Conservation (phyloP, 2,113 vertebrate genomes). For the Crocuta crocuta region DNA sequence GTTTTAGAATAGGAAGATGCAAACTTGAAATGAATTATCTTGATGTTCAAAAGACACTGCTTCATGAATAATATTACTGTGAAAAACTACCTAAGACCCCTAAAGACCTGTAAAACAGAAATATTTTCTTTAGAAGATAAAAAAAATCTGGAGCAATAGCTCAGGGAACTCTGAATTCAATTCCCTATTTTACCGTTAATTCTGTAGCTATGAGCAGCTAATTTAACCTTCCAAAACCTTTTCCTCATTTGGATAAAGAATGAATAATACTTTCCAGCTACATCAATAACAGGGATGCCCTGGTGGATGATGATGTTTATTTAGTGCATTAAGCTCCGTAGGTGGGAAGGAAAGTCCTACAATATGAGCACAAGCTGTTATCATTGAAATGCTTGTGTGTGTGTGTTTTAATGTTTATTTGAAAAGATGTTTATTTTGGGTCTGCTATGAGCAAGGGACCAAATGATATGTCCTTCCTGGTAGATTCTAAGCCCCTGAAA, state of each 20-base stretch:
- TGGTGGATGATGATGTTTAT: constrained; percentile 63
- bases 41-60: background rate
- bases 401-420: background rate
- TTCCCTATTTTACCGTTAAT: constrained; percentile 64
- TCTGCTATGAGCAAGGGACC: background rate
- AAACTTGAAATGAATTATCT: constrained; percentile 52
- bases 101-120: constrained; percentile 58
- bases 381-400: background rate
- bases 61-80: constrained; percentile 56
- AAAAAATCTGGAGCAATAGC: constrained; percentile 59
- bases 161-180: constrained; percentile 52
- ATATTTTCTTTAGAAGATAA: constrained; percentile 75
- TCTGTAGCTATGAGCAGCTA: constrained; percentile 65
- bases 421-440: constrained; percentile 32
- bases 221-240: constrained; percentile 70
- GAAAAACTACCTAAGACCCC: constrained; percentile 48
- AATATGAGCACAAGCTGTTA: constrained; percentile 17
- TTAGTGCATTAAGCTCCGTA: constrained; percentile 66
- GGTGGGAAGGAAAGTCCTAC: constrained; percentile 34
- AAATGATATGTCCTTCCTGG: background rate
- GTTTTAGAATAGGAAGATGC: constrained; percentile 55
- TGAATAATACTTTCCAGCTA: constrained; percentile 68
- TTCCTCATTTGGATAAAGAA: constrained; percentile 71
- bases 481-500: background rate
- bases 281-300: constrained; percentile 70